A percentile compares a stretch with the other conserved stretches of the same genome.
Conservation (phyloP, 2,113 vertebrate species). For the Heterocephalus glaber region DNA sequence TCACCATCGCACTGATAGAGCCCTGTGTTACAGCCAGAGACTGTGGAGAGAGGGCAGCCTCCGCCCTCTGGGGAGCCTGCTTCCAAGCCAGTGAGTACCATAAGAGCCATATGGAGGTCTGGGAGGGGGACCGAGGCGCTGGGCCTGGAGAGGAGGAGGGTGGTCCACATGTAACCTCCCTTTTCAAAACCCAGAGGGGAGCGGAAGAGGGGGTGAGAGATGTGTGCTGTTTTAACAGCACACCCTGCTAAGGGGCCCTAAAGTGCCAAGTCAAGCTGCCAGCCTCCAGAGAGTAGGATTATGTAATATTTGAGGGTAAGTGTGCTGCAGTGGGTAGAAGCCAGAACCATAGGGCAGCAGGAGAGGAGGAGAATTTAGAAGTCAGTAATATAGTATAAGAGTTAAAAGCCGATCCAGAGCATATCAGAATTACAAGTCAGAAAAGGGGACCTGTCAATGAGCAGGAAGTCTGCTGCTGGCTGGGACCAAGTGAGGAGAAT, state of each 20-base stretch:
- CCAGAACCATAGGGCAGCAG: conserved; percentile 82
- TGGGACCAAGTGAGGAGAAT: conserved; percentile 63
- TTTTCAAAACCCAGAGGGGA: conserved; percentile 81
- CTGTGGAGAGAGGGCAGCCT: conserved; percentile 58
- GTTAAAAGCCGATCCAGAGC: conserved; percentile 83
- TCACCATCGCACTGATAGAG: conserved; percentile 83
- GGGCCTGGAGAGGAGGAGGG: conserved; percentile 61
- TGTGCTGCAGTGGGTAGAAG: conserved; percentile 84
- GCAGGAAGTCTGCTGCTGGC: conserved; percentile 79
- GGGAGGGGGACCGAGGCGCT: conserved; percentile 79
- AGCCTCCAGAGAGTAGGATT: conserved; percentile 84
- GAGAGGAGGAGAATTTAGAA: conserved; percentile 86
- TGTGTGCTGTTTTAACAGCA: conserved; percentile 81
- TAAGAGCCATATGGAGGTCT: conserved; percentile 78
- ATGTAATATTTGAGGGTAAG: conserved; percentile 83
- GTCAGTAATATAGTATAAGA: conserved; percentile 84
- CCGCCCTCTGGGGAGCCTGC: conserved; percentile 75
- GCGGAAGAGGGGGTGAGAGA: conserved; percentile 68
- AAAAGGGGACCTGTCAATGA: conserved; percentile 65
- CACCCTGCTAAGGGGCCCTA: conserved; percentile 83
- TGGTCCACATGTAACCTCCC: conserved; percentile 82
- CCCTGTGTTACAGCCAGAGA: conserved; percentile 75
- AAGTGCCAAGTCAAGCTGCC: conserved; percentile 87
- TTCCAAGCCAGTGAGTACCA: conserved; percentile 84
- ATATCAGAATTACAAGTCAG: conserved; percentile 66